Percentiles rank a stretch among this genome's conserved stretches.
Conservation (phyloP, 1,140 invertebrate genomes). For the Drosophila asahinai region DNA sequence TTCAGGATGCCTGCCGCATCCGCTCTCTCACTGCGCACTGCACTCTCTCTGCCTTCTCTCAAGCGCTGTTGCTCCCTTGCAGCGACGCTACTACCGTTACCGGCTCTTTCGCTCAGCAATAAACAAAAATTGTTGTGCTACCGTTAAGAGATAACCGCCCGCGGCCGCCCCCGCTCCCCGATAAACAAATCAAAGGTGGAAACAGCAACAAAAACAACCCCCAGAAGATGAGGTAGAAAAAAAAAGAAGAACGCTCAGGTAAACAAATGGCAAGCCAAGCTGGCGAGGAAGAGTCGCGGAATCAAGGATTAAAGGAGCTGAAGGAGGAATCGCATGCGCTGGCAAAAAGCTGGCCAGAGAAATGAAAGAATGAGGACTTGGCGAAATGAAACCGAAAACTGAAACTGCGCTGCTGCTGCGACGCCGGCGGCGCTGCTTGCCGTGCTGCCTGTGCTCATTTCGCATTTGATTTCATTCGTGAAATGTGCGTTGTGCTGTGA, state of each 20-base stretch:
- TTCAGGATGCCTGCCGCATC: not conserved
- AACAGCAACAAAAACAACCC: slow-evolving; percentile 5
- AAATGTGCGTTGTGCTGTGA: slow-evolving; percentile 78
- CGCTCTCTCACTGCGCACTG: slow-evolving; percentile 27
- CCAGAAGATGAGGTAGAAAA: not conserved
- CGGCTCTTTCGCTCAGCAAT: slow-evolving; percentile 62
- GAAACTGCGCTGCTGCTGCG: slow-evolving; percentile 38
- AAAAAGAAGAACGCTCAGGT: slow-evolving; percentile 16
- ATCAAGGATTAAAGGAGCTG: slow-evolving; percentile 28
- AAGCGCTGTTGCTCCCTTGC: slow-evolving; percentile 16
- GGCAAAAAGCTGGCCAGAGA: slow-evolving; percentile 14
- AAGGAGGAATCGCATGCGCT: slow-evolving; percentile 44
- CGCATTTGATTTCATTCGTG: slow-evolving; percentile 81
- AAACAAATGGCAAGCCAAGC: slow-evolving; percentile 32
- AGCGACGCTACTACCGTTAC: slow-evolving; percentile 27
- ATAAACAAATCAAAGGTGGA: slow-evolving; percentile 72
- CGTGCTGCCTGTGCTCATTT: slow-evolving; percentile 66
- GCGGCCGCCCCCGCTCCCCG: slow-evolving; percentile 25
- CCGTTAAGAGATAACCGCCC: slow-evolving; percentile 15
- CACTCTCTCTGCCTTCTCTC: slow-evolving; percentile 9
- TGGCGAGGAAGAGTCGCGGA: slow-evolving; percentile 12
- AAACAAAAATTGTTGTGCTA: slow-evolving; percentile 66
- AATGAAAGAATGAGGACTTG: slow-evolving; percentile 6
- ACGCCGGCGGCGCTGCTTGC: slow-evolving; percentile 6
- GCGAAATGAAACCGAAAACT: slow-evolving; percentile 38